A percentile compares a stretch with the other conserved stretches of the same genome.
These are phyloP conservation scores for Xestoiulus laeticollis DNA, from an alignment of 2,888 invertebrate genomes.

Conservation along the genomic window DNA sequence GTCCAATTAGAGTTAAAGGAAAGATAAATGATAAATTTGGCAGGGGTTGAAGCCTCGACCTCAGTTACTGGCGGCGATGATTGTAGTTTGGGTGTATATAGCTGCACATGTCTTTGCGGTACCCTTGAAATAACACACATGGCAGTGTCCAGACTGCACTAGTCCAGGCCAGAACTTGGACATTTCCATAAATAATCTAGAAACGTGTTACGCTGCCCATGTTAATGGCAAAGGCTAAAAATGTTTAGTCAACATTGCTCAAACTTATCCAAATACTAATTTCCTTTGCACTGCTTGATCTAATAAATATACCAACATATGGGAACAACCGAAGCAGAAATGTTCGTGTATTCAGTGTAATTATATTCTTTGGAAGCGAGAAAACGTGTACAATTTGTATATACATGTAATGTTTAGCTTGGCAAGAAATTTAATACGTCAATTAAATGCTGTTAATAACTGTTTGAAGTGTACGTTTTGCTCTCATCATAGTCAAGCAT, in stretches of 20 bases:
- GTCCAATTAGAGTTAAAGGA: constrained; percentile 4
- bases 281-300: not conserved
- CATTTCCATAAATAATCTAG: not conserved
- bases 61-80: not conserved
- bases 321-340: not conserved
- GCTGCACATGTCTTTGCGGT: not conserved
- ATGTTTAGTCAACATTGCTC: not conserved
- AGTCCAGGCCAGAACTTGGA: not conserved
- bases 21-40: constrained; percentile 26
- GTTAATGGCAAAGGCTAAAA: not conserved
- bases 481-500: no score
- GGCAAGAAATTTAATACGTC: no score
- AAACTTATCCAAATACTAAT: not conserved
- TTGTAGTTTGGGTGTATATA: not conserved
- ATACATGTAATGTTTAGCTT: no score
- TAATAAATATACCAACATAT: not conserved
- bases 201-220: not conserved
- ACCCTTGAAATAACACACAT: constrained; percentile 15
- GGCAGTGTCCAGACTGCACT: not conserved
- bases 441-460: no score
- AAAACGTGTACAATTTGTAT: no score
- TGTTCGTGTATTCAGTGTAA: no score
- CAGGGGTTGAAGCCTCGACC: not conserved
- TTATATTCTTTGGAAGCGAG: no score
- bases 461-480: no score